Evolutionary conservation across 1,140 invertebrate genomes (phyloP), one percentile per base, ranked within the genome.

Genomic region (Pristionchus pacificus): DNA sequence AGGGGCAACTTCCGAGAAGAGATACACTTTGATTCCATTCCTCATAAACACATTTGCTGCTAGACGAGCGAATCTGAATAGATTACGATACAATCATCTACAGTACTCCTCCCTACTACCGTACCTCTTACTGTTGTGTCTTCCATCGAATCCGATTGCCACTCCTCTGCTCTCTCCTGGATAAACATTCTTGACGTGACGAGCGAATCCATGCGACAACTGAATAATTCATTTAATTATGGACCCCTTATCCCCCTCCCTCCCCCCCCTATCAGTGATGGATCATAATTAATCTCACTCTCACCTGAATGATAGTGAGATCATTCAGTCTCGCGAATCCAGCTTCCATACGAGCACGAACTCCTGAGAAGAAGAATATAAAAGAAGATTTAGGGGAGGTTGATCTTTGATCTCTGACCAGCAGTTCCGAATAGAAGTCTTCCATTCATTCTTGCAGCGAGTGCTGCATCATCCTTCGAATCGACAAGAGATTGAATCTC

Each of bases 261-360:
- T n/a, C 38, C 38, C 19, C 38, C 6, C 19, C 38, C 38, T 49
- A 49, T 49, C 38, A 10, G 6, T 6, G 6, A 49, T 10, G 6
- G 38, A 49, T 10, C 19, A 49, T 49, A 19, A 49, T 49, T n/a
- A n/a, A n/a, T n/a, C n/a, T n/a, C n/a, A n/a, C n/a, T n/a, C n/a
- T 72, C 27, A 73, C 49, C 58, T 99, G 97, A 61, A 98, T 89
- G 31, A 99, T 91, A 0, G 97, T 95, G 30, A 99, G 87, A 86
- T 99, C 95, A 86, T 99, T 99, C 91, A 99, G 95, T 68, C 90
- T 90, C 77, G 88, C 89, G 82, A 91, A 97, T 0, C 96, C 97
- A 55, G 93, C 89, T 24, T 89, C 91, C 95, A 98, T 98, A 72
- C 87, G 86, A 0, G 92, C 92, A 71, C 97, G 87, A 6, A 98